phyloP scores from a whole-genome alignment of 2,797 vertebrate genomes.

The Brachymystax lenok region DNA sequence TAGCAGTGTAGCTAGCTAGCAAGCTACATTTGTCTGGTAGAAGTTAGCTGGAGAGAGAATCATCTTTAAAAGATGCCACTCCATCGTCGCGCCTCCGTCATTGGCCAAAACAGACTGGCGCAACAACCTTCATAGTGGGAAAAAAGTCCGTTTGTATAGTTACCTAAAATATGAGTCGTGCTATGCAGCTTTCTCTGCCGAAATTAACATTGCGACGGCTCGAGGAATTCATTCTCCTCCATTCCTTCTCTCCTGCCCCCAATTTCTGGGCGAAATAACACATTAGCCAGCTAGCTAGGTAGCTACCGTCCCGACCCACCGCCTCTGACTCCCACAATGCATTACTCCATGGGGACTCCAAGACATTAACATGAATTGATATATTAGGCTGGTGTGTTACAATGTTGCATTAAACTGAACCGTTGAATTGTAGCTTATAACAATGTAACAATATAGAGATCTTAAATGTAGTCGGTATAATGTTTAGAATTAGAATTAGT shows the following conservation, averaged over 20 bases:
- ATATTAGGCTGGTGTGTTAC: neutral
- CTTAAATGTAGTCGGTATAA: too few relatives aligned
- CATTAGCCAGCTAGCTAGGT: slow-evolving; percentile 22
- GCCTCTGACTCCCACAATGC: slow-evolving; percentile 71
- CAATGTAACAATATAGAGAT: neutral
- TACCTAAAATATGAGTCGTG: slow-evolving; percentile 54
- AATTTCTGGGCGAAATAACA: slow-evolving; percentile 42
- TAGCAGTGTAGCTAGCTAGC: neutral
- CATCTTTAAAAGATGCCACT: slow-evolving; percentile 25
- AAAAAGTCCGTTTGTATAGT: slow-evolving; percentile 12
- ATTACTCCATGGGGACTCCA: slow-evolving; percentile 16
- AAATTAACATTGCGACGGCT: slow-evolving; percentile 43
- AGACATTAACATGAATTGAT: neutral
- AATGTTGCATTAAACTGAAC: neutral
- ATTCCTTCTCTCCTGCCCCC: slow-evolving; percentile 44
- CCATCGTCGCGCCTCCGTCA: slow-evolving; percentile 9
- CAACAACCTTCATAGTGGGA: slow-evolving; percentile 12
- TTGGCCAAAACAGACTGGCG: slow-evolving; percentile 7
- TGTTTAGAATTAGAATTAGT: too few relatives aligned
- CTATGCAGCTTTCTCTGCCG: slow-evolving; percentile 35
- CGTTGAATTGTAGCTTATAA: neutral
- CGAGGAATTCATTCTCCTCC: slow-evolving; percentile 58
- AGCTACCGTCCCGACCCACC: slow-evolving; percentile 44
- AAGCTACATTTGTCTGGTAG: neutral
- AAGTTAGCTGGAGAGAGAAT: neutral